phyloP scores from a whole-genome alignment of 2,888 invertebrate genomes.

The Ectobius pallidus region DNA sequence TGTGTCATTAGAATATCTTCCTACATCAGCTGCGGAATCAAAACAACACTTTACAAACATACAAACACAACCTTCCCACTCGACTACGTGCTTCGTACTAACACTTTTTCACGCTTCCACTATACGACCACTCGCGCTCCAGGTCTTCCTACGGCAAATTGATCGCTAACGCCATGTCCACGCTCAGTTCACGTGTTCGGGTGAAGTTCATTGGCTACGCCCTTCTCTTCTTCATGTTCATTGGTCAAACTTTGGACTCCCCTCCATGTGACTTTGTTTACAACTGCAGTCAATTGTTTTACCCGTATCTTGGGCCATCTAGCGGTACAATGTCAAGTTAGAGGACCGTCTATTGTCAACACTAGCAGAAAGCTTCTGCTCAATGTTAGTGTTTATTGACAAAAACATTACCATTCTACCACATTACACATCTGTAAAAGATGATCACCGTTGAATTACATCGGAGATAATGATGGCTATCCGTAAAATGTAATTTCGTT shows the following conservation, averaged over 20 bases:
- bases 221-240: constrained; percentile 22
- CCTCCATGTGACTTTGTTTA: constrained; percentile 45
- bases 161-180: constrained; percentile 37
- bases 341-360: not conserved
- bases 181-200: constrained; percentile 42
- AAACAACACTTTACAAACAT: not conserved
- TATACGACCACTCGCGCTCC: too few relatives aligned
- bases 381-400: not conserved
- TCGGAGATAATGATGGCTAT: not conserved
- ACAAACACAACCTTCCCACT: not conserved
- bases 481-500: not conserved
- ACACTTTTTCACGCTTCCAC: not conserved
- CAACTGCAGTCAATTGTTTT: constrained; percentile 20
- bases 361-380: not conserved
- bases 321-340: not conserved
- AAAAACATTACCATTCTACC: not conserved
- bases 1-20: constrained; percentile 49
- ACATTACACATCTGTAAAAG: not conserved
- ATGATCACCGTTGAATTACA: not conserved
- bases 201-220: constrained; percentile 39
- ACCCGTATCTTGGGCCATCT: not conserved
- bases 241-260: constrained; percentile 32
- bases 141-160: constrained; percentile 14
- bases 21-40: not conserved
- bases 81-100: not conserved